Percentiles rank a stretch among this genome's conserved stretches.
Conservation (phyloP, 2,797 vertebrate species). For the Pangasius mekongensis region DNA sequence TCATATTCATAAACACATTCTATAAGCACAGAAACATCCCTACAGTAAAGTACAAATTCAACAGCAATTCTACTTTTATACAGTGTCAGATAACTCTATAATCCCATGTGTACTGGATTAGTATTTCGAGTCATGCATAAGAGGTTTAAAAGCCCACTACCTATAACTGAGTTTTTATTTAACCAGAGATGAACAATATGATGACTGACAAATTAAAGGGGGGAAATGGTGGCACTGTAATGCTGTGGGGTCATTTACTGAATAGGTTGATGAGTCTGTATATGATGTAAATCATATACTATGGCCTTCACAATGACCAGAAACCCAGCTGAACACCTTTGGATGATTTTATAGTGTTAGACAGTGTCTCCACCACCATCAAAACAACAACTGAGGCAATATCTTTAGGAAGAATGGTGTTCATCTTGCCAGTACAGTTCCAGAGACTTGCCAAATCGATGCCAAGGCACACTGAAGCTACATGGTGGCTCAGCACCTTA, state of each 20-base stretch:
- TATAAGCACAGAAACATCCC: not conserved
- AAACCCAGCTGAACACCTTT: not conserved
- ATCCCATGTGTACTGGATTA: not conserved
- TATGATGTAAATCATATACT: not conserved
- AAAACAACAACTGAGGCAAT: not conserved
- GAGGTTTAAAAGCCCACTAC: not conserved
- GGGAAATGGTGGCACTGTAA: not conserved
- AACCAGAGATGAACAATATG: not conserved
- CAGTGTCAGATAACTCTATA: not conserved
- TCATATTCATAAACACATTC: not conserved
- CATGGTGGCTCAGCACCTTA: not conserved
- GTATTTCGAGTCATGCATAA: not conserved
- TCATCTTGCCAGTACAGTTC: not conserved
- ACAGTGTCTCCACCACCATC: not conserved
- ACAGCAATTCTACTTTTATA: not conserved
- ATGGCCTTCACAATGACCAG: not conserved
- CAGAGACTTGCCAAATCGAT: not conserved
- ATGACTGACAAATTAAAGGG: not conserved
- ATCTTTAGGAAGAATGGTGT: not conserved
- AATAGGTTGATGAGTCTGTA: not conserved
- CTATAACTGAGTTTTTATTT: not conserved
- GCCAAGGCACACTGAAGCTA: not conserved
- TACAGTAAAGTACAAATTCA: not conserved
- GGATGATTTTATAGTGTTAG: not conserved
- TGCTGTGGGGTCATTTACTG: not conserved